Evolutionary conservation across 2,797 vertebrate species (phyloP), one percentile per base, ranked within the genome.

Genomic region (Sebastes umbrosus): DNA sequence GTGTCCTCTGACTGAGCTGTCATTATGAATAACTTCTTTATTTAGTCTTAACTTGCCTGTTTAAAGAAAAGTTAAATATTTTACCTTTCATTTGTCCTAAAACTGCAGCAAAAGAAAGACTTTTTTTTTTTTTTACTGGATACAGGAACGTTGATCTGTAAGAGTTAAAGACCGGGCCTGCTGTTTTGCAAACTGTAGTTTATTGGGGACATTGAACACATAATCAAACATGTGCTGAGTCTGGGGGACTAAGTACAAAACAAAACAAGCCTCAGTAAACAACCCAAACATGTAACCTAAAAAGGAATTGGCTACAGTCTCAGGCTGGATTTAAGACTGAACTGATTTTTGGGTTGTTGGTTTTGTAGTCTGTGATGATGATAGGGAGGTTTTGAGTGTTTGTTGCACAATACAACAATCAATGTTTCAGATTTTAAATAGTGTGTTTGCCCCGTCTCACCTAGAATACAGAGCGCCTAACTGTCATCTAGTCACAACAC

Each of bases 251-350:
- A 18, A 71, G 46, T 64, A 58, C 20, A 66, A 24, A 73, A 67
- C 20, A 57, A 79, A 80, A 83, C 63, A 75, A 59, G 27, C 32
- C 16, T 68, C 4, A n/a, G 66, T 73, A 82, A 84, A 82, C 57
- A 81, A 25, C n/a, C 32, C 24, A 43, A 68, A 57, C 46, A 67
- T 79, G 4, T 65, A 25, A 54, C 71, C 73, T 34, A 71, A 83
- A 75, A 80, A 85, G 72, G 64, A 73, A 68, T 32, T 20, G 6
- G 20, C 27, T 39, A 29, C 24, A 9, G 34, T 65, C 39, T 60
- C 25, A 22, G n/a, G 16, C 31, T 54, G 50, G 25, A 25, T 32
- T 75, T 18, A 70, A 58, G 46, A 62, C 22, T 69, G 24, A 57
- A 57, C 13, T 55, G 50, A 54, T 36, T 18, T 59, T 46, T 3